Evolutionary conservation across 2,888 invertebrate species (phyloP).

Genomic region (Sisyra terminalis): DNA sequence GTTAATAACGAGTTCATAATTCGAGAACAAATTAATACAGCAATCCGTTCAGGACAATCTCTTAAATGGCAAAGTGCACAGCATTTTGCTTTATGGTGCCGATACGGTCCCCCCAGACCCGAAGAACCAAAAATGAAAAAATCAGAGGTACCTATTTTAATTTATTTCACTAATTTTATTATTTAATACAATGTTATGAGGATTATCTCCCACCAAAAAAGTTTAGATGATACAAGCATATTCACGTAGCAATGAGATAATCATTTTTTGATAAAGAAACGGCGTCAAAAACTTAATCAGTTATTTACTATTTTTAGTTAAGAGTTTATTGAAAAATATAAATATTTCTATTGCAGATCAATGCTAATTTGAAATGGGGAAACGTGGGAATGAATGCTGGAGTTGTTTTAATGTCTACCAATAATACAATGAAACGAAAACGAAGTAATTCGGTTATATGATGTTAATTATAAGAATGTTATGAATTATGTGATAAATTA

Average conservation of each 20-base stretch:
- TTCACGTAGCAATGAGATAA: not conserved
- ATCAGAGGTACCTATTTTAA: not conserved
- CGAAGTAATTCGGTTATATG: no score
- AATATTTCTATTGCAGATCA: constrained; percentile 34
- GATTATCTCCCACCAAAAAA: not conserved
- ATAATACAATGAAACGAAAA: constrained; percentile 23
- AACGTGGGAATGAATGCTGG: constrained; percentile 54
- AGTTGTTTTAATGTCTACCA: constrained; percentile 25
- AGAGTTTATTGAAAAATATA: not conserved
- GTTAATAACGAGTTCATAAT: constrained; percentile 51
- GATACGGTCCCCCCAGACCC: constrained; percentile 31
- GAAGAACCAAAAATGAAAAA: not conserved
- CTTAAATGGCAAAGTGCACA: constrained; percentile 49
- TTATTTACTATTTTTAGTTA: not conserved
- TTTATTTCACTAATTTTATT: not conserved
- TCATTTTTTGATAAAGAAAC: not conserved
- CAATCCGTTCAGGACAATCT: constrained; percentile 38
- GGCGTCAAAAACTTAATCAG: not conserved
- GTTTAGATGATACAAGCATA: not conserved
- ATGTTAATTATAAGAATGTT: no score
- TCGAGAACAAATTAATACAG: constrained; percentile 43
- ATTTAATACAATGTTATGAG: not conserved
- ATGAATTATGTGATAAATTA: not conserved
- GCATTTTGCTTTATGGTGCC: constrained; percentile 53
- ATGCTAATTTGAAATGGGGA: constrained; percentile 54